Conservation (phyloP, 2,113 vertebrate genomes). For the Falcunculus frontatus region DNA sequence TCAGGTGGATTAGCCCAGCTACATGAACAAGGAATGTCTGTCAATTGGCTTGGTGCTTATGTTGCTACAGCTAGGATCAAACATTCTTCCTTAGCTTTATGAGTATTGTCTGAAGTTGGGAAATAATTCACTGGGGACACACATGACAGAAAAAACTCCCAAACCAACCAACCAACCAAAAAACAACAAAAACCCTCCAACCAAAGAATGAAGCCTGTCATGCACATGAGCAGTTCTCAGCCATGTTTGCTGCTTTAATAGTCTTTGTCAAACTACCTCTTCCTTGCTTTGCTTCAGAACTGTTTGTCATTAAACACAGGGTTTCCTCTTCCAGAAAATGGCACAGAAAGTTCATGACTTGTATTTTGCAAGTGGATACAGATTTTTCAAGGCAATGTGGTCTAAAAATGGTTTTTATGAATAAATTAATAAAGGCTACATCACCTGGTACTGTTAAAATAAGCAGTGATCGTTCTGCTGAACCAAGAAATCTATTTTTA, state of each 20-base stretch:
- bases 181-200: not conserved
- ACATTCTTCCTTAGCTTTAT: not conserved
- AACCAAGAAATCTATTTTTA: not conserved
- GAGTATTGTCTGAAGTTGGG: not conserved
- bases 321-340: not conserved
- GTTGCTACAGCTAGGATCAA: not conserved
- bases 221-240: not conserved
- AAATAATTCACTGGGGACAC: not conserved
- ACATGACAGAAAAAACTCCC: too few relatives aligned
- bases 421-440: not conserved
- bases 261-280: not conserved
- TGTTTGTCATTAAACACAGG: not conserved
- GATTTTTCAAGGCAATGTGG: not conserved
- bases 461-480: not conserved
- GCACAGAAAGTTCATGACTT: not conserved
- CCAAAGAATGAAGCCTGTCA: not conserved
- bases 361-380: not conserved
- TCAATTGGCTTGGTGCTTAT: not conserved
- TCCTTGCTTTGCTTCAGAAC: not conserved
- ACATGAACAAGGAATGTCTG: not conserved
- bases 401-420: not conserved
- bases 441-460: not conserved
- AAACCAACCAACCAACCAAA: too few relatives aligned
- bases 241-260: not conserved
- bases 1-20: not conserved